A percentile compares a stretch with the other conserved stretches of the same genome.
Evolutionary conservation across 1,140 invertebrate species (phyloP).

Genomic region (Habropoda laboriosa): DNA sequence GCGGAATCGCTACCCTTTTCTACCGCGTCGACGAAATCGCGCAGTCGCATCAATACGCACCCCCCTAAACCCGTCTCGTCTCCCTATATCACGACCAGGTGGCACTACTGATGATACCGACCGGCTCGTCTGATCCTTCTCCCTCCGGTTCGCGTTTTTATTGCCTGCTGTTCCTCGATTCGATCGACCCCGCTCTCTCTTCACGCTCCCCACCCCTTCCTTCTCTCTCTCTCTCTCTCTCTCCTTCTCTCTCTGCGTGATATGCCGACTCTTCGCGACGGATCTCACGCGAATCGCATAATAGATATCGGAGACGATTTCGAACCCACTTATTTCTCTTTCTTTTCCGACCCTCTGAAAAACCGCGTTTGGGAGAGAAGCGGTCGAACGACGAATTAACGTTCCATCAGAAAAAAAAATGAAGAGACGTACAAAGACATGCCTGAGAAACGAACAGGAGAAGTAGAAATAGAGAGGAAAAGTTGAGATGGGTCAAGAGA

Average conservation of each 20-base stretch:
- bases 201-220: too few relatives aligned
- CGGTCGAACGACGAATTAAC: background rate
- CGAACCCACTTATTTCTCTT: constrained; percentile 11
- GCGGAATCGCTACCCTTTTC: constrained; percentile 39
- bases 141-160: constrained; percentile 25
- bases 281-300: constrained; percentile 30
- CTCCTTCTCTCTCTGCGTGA: too few relatives aligned
- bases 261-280: constrained; percentile 37
- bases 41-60: constrained; percentile 59
- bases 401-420: too few relatives aligned
- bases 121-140: background rate
- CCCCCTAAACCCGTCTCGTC: background rate
- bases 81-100: constrained; percentile 29
- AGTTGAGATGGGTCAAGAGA: background rate
- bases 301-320: constrained; percentile 21
- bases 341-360: background rate
- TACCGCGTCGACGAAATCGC: constrained; percentile 57
- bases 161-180: constrained; percentile 33
- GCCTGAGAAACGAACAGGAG: background rate
- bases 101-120: constrained; percentile 32
- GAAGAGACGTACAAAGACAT: too few relatives aligned
- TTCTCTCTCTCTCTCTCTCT: too few relatives aligned
- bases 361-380: background rate
- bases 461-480: background rate
- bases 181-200: constrained; percentile 63